phyloP scores from a whole-genome alignment of 2,113 vertebrate species.

The Lophius piscatorius region DNA sequence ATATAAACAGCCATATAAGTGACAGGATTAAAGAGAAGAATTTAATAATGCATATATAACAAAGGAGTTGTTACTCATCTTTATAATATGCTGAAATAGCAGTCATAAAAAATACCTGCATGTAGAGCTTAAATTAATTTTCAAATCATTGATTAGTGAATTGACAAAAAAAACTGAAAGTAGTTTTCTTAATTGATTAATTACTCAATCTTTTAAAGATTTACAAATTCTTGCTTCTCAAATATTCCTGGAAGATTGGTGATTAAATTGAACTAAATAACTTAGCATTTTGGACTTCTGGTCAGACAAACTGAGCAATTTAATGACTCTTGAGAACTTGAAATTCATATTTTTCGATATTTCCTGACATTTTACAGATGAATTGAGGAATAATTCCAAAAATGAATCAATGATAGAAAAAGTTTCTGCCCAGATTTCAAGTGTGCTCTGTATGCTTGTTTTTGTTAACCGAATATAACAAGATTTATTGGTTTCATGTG shows the following conservation, averaged over 20 bases:
- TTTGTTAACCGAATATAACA: background rate
- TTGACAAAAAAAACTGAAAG: background rate
- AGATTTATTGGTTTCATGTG: conserved; percentile 26
- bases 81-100: background rate
- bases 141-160: no score
- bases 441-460: background rate
- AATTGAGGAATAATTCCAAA: background rate
- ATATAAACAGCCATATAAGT: conserved; percentile 76
- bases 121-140: background rate
- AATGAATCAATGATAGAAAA: background rate
- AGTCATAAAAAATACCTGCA: background rate
- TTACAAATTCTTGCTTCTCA: background rate
- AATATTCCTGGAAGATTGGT: background rate
- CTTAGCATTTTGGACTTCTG: no score
- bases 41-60: conserved; percentile 62
- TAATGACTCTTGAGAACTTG: background rate
- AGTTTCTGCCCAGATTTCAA: background rate
- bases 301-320: background rate
- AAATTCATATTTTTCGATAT: background rate
- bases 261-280: background rate
- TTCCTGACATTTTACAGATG: background rate
- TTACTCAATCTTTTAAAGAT: background rate
- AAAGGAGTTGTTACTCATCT: background rate
- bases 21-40: conserved; percentile 69
- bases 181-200: background rate